Conservation (phyloP, 2,113 vertebrate species). For the Oryzias javanicus region DNA sequence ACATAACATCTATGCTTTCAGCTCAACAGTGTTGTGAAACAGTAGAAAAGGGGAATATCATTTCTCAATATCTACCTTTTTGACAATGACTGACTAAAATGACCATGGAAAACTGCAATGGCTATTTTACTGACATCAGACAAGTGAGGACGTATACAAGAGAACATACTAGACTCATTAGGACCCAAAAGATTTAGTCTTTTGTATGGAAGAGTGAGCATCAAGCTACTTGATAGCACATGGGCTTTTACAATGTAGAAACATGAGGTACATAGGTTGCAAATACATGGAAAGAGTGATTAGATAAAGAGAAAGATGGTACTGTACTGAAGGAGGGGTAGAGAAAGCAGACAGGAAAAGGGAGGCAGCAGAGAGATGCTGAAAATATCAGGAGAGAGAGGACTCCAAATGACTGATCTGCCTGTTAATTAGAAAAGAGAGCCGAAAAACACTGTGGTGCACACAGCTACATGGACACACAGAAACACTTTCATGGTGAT, state of each 20-base stretch:
- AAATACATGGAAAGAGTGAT: conserved; percentile 6
- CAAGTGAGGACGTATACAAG: neutral
- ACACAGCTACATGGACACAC: conserved; percentile 45
- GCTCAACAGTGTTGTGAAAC: neutral
- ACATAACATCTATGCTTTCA: neutral
- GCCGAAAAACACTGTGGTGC: conserved; percentile 49
- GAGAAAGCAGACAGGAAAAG: conserved; percentile 33
- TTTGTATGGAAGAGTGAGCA: neutral
- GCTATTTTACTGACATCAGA: conserved; percentile 1
- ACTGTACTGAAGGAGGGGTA: conserved; percentile 10
- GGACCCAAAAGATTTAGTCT: neutral
- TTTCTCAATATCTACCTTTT: neutral
- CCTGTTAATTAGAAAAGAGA: conserved; percentile 74
- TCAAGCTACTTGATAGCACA: conserved; percentile 17
- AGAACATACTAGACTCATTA: neutral
- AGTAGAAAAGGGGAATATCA: neutral
- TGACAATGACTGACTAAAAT: neutral
- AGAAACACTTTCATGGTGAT: conserved; percentile 60
- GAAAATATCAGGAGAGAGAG: conserved; percentile 37
- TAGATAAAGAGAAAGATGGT: conserved; percentile 11
- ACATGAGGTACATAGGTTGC: conserved; percentile 15
- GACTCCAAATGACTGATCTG: conserved; percentile 62
- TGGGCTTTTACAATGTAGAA: neutral
- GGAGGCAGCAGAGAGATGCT: conserved; percentile 8
- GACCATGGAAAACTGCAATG: conserved; percentile 5